These are phyloP conservation scores for Strix aluco DNA, from an alignment of 2,113 vertebrate genomes.

Conservation along the genomic window DNA sequence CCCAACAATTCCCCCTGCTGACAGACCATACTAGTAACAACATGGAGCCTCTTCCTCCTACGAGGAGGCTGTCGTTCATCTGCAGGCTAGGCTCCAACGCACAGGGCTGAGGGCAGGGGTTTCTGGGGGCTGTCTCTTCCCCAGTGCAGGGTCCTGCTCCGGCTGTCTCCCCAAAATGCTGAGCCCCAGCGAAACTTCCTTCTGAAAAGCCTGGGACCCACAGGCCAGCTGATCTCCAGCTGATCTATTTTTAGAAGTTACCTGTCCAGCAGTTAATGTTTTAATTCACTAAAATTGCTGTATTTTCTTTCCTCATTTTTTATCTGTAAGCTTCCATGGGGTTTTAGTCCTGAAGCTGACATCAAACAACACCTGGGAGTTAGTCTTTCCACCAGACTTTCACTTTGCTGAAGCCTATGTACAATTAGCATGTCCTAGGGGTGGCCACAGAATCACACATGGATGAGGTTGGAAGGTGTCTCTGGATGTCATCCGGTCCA, in stretches of 20 bases:
- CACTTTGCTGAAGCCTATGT: not conserved
- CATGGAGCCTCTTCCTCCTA: not conserved
- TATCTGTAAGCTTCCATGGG: not conserved
- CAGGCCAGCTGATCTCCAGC: not conserved
- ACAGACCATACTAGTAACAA: not conserved
- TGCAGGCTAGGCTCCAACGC: not conserved
- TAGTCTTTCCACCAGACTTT: not conserved
- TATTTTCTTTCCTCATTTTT: not conserved
- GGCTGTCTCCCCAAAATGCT: not conserved
- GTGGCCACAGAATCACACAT: too few species aligned
- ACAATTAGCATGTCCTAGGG: not conserved
- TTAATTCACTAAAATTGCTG: not conserved
- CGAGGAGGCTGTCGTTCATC: accelerated
- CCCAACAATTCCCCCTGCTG: not conserved
- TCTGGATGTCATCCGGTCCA: not conserved
- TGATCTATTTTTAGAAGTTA: not conserved
- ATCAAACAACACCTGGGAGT: not conserved
- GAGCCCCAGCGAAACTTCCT: not conserved
- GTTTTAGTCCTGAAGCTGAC: not conserved
- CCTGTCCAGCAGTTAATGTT: not conserved
- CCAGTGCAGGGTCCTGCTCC: not conserved
- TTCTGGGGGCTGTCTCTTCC: not conserved
- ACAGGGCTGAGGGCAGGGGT: not conserved
- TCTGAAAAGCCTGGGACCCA: not conserved
- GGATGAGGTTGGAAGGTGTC: not conserved